Base-by-base conservation (phyloP, 2,888 invertebrate species). In the Archaeoteleia sp. region DNA sequence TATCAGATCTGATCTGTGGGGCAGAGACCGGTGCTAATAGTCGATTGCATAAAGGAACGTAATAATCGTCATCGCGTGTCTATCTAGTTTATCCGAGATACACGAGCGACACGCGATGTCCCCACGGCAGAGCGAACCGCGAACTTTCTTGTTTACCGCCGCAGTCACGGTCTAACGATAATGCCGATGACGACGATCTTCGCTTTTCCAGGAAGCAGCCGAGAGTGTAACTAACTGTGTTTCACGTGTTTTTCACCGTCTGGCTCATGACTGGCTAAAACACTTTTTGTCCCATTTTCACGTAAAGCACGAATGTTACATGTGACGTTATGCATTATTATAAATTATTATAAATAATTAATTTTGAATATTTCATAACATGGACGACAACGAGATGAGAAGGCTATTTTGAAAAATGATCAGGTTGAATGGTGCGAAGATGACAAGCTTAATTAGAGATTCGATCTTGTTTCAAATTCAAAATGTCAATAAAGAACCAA, bases 121-220 rank as follows among this genome's bases (percentile, higher is more conserved):
- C 53, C 68, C 58, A 65, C 42, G 72, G 42, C 35, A 34, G 34
- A 23, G 17, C 45, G 43, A 34, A 46, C 54, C 43, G 29, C 39
- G 35, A 65, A 68, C 72, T 71, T 72, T 74, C 72, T 70, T 74
- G 67, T 74, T 71, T 63, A 68, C 51, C 48, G 67, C 45, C 49
- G 29, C 60, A 70, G 40, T 71, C 70, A 73, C 54, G 74, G 69
- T 73, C 68, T 67, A 70, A 37, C 63, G 67, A 70, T 51, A 51
- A 69, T 42, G 66, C 40, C 70, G 71, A 73, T 40, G 66, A 62
- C 43, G 43, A 65, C 40, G 46, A 37, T 57, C 70, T 37, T 46
- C 62, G 54, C 67, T 73, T 71, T 69, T 68, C 63, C 65, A 43
- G 73, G 29, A 60, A 49, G 35, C 35, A 12, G 20, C 57, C 48